Evolutionary conservation across 37 sponge, comb jelly and placozoan genomes (phyloP).

Genomic region (Sycon ciliatum): DNA sequence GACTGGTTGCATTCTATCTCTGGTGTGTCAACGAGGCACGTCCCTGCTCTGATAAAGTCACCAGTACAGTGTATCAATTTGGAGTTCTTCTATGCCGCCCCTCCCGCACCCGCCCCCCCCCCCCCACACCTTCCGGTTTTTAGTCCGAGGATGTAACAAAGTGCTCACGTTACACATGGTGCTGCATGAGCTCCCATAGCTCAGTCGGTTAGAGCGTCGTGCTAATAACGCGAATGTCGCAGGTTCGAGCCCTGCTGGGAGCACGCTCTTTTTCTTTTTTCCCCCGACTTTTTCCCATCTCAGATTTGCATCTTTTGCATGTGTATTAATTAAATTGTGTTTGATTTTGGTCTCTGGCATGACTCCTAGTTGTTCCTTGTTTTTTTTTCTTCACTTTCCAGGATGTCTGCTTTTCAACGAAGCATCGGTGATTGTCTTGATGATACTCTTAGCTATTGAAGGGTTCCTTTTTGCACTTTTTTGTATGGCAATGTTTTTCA

Average conservation of each 20-base stretch:
- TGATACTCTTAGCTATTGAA: slow-evolving; percentile 78
- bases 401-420: slow-evolving; percentile 79
- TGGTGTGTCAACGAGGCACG: no score
- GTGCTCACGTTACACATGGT: not conserved
- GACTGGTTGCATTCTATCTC: not conserved
- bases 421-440: slow-evolving; percentile 69
- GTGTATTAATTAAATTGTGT: slow-evolving; percentile 43
- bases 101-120: not conserved
- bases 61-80: no score
- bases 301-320: not conserved
- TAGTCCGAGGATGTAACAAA: not conserved
- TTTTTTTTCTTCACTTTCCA: slow-evolving; percentile 34
- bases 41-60: no score
- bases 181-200: no score
- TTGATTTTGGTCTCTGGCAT: slow-evolving; percentile 53
- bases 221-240: no score
- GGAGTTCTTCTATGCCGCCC: not conserved
- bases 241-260: no score
- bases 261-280: not conserved
- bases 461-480: slow-evolving; percentile 90
- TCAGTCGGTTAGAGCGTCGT: no score
- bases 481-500: slow-evolving; percentile 92
- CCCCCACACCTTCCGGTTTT: not conserved
- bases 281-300: slow-evolving; percentile 47
- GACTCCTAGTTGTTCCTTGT: slow-evolving; percentile 50